phyloP scores from a whole-genome alignment of 2,113 vertebrate species.

The Spermophilus dauricus region DNA sequence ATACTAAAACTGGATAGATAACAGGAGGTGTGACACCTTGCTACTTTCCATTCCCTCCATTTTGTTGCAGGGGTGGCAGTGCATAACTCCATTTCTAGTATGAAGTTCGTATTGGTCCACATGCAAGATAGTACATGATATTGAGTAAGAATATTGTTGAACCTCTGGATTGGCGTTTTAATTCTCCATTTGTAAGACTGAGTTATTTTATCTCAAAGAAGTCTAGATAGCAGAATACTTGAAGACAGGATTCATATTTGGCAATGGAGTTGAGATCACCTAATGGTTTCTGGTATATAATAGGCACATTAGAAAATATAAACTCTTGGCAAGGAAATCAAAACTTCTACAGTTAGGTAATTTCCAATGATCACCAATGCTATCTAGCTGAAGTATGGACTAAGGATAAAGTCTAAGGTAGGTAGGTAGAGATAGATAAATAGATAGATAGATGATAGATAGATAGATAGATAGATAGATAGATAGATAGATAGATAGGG shows the following conservation, averaged over 20 bases:
- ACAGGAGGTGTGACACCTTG: not conserved
- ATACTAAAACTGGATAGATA: not conserved
- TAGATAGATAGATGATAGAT: not conserved
- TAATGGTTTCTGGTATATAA: not conserved
- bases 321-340: not conserved
- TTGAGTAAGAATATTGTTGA: conserved; percentile 21
- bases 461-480: not conserved
- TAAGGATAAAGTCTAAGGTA: not conserved
- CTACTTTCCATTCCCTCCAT: not conserved
- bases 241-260: not conserved
- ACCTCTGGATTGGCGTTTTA: not conserved
- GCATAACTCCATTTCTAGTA: not conserved
- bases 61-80: not conserved
- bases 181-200: not conserved
- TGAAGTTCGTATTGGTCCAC: conserved; percentile 10
- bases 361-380: not conserved
- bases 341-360: not conserved
- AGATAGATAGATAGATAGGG: not conserved
- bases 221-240: not conserved
- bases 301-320: not conserved
- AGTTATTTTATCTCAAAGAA: conserved; percentile 12
- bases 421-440: too few species aligned
- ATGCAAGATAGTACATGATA: not conserved
- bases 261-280: not conserved
- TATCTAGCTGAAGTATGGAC: not conserved